A percentile compares a stretch with the other conserved stretches of the same genome.
Conservation (phyloP, 2,797 vertebrate genomes). For the Triplophysa bombifrons region DNA sequence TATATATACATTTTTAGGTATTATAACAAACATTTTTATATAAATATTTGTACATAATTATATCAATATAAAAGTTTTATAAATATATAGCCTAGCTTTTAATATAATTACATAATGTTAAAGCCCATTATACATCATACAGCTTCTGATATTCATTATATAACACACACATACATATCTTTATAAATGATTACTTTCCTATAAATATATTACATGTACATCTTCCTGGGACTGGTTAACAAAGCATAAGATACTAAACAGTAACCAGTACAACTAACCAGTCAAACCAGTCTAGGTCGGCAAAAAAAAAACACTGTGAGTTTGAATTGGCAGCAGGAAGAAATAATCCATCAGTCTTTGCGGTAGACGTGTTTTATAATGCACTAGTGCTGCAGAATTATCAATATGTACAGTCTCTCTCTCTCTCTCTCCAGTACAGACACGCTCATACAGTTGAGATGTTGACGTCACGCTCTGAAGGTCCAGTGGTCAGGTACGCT, state of each 20-base stretch:
- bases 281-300: not conserved
- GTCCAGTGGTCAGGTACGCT: constrained; percentile 39
- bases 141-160: too few relatives aligned
- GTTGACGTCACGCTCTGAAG: constrained; percentile 22
- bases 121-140: too few relatives aligned
- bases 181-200: too few relatives aligned
- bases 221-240: too few relatives aligned
- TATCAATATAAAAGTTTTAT: too few relatives aligned
- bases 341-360: not conserved
- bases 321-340: not conserved
- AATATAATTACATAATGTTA: too few relatives aligned
- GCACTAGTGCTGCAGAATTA: not conserved
- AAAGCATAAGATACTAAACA: too few relatives aligned
- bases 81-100: too few relatives aligned
- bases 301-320: not conserved
- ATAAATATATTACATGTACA: not conserved
- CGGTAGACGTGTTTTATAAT: not conserved
- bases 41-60: too few relatives aligned
- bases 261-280: not conserved
- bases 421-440: constrained; percentile 1
- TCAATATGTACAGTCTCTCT: not conserved
- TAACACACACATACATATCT: too few relatives aligned
- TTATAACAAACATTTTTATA: too few relatives aligned
- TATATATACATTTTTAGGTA: too few relatives aligned
- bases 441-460: constrained; percentile 5